Base-by-base conservation (phyloP, 2,113 vertebrate species). In the Ceyx margarethae region DNA sequence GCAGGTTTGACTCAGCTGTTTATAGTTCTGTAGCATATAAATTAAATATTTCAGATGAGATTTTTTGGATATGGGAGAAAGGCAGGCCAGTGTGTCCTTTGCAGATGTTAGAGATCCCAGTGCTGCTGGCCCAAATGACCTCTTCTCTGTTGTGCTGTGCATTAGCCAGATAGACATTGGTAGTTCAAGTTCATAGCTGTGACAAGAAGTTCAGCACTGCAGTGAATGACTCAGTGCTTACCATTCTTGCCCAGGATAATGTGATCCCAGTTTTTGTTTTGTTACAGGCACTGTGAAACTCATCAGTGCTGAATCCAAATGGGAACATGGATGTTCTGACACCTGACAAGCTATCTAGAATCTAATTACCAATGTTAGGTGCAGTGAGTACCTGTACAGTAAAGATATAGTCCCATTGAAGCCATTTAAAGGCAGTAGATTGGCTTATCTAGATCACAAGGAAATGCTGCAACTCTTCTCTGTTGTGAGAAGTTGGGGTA, bases 1-100 rank as follows among this genome's bases (percentile, higher is more conserved):
- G 81, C 74, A 92, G 75, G 64, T 84, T 85, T 94, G 91, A 94
- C 71, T 89, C 91, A 87, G 78, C 78, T 92, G 33, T 80, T 93
- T 71, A 42, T 42, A 40, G 23, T 67, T 92, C 60, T 82, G 33
- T 14, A 62, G 75, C 62, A 66, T 51, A 74, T 58, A 76, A 87
- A 79, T 40, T 42, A 56, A 72, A 23, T 64, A 33, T 67, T 89
- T 85, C 75, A 71, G 67, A 60, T 74, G 72, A 91, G 64, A 13
- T 76, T 85, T 89, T 19, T 6, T n/a, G 31, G 33, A 73, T n/a
- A 57, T 6, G 8, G 7, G 5, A 90, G 45, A 22, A 80, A n/a
- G 42, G 57, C 61, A 46, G 48, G 13, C 29, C 46, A 33, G 20
- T 9, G 25, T 75, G 23, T 33, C 40, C 25, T 58, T 40, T 58